These are phyloP conservation scores for Noturus placidus DNA, from an alignment of 2,113 vertebrate genomes.

Conservation along the genomic window DNA sequence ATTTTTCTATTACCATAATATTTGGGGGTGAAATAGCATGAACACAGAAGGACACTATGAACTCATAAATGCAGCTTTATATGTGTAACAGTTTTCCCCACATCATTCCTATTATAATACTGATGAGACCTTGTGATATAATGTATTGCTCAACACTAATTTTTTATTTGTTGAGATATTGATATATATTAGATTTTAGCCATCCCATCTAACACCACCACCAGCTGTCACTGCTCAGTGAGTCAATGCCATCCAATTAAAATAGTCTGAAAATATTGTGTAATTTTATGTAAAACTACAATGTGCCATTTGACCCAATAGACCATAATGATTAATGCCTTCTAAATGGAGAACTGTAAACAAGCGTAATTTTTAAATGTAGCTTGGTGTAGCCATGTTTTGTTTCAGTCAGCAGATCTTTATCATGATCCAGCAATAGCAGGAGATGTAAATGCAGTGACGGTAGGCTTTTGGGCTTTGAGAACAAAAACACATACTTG, in stretches of 20 bases:
- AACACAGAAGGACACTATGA: too few species aligned
- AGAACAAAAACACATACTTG: constrained; percentile 20
- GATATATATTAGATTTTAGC: neutral
- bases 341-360: constrained; percentile 28
- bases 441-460: neutral
- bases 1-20: too few species aligned
- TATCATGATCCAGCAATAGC: constrained; percentile 12
- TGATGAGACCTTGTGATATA: neutral
- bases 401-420: constrained; percentile 35
- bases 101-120: neutral
- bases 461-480: neutral
- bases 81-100: neutral
- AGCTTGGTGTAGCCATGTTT: constrained; percentile 30
- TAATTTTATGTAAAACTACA: neutral
- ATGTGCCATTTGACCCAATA: neutral
- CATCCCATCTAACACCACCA: neutral
- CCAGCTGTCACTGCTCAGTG: neutral
- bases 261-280: neutral
- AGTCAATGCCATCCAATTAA: neutral
- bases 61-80: neutral
- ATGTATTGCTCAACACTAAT: neutral
- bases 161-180: neutral
- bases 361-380: constrained; percentile 22
- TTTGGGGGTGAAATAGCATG: too few species aligned
- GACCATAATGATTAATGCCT: neutral